phyloP scores from a whole-genome alignment of 2,113 vertebrate genomes.

The mouse (Mus musculus) region DNA sequence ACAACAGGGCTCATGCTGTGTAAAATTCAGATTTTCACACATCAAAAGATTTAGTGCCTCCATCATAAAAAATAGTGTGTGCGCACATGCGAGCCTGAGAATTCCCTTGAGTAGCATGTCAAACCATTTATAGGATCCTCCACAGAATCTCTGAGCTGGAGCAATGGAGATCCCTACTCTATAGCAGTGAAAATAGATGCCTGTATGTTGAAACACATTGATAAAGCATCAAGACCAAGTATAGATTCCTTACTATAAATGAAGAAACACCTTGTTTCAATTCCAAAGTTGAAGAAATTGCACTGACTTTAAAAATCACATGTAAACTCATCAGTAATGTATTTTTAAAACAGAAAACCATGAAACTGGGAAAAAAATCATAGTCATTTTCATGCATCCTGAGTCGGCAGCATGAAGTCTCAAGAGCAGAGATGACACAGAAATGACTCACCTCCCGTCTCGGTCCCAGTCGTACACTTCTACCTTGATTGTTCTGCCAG shows the following conservation, averaged over 20 bases:
- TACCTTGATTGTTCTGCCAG: conserved; percentile 94
- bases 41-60: not conserved
- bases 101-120: not conserved
- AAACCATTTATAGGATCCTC: not conserved
- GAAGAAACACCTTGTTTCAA: not conserved
- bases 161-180: not conserved
- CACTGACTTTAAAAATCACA: conserved; percentile 17
- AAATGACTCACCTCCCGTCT: conserved; percentile 94
- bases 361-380: not conserved
- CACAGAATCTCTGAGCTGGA: not conserved
- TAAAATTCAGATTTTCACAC: not conserved
- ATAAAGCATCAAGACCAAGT: not conserved
- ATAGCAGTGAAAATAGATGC: not conserved
- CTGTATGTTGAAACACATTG: not conserved
- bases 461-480: conserved; percentile 98
- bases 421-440: not conserved
- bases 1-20: not conserved
- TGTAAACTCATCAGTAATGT: not conserved
- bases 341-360: conserved; percentile 32
- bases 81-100: too few species aligned
- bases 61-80: not conserved
- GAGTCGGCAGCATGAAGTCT: not conserved
- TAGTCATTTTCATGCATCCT: not conserved
- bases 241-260: not conserved
- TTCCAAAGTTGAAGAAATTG: not conserved